Conservation (phyloP, 2,797 vertebrate species). For the Etheostoma perlongum region DNA sequence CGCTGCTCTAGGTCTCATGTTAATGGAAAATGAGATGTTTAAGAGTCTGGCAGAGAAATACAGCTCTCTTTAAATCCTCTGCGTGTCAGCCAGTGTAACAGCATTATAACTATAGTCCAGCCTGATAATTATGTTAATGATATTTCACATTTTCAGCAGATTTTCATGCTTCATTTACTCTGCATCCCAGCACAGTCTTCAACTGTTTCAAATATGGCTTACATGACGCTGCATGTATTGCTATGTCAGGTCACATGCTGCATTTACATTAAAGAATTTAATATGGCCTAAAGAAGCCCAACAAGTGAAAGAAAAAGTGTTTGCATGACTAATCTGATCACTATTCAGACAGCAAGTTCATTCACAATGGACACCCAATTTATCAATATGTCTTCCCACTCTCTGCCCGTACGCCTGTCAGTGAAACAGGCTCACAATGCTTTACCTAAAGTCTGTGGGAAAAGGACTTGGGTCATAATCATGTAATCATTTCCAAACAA, state of each 20-base stretch:
- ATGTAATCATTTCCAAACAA: slow-evolving; percentile 80
- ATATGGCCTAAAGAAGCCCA: slow-evolving; percentile 35
- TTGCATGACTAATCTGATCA: slow-evolving; percentile 56
- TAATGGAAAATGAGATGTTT: slow-evolving; percentile 85
- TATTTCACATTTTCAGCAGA: slow-evolving; percentile 73
- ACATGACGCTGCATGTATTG: slow-evolving; percentile 43
- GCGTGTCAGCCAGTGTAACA: slow-evolving; percentile 75
- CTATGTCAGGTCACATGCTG: slow-evolving; percentile 40
- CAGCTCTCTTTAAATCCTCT: slow-evolving; percentile 78
- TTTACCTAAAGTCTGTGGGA: slow-evolving; percentile 89
- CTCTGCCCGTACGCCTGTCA: slow-evolving; percentile 78
- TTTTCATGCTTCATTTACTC: slow-evolving; percentile 58
- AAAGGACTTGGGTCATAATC: slow-evolving; percentile 83
- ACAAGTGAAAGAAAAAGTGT: slow-evolving; percentile 48
- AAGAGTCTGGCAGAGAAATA: slow-evolving; percentile 82
- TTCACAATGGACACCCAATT: slow-evolving; percentile 75
- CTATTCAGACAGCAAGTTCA: slow-evolving; percentile 63
- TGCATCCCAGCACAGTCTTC: slow-evolving; percentile 15
- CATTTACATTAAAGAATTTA: slow-evolving; percentile 30
- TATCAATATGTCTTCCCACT: slow-evolving; percentile 78
- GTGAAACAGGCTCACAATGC: slow-evolving; percentile 77
- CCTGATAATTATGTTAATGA: slow-evolving; percentile 77
- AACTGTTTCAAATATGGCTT: slow-evolving; percentile 44
- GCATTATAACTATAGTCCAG: slow-evolving; percentile 76
- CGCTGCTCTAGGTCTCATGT: slow-evolving; percentile 82